Evolutionary conservation across 1,140 invertebrate species (phyloP).

Genomic region (Aphidius gifuensis): DNA sequence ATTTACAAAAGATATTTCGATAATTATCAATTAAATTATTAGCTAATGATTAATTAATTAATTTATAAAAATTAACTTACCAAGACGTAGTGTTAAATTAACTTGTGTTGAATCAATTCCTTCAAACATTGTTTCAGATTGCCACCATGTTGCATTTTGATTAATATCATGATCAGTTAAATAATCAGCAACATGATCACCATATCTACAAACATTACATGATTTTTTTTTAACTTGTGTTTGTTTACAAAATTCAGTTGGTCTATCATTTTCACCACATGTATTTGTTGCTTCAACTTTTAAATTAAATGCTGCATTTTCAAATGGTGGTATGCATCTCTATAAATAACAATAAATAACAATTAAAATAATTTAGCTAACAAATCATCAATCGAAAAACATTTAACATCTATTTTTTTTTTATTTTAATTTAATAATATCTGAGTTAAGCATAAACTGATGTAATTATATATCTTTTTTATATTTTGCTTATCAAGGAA

Average conservation of each 20-base stretch:
- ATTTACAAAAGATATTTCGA: too few species aligned
- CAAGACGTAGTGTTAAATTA: constrained; percentile 85
- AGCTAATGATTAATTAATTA: too few species aligned
- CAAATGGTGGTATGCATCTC: constrained; percentile 93
- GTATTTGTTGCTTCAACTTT: constrained; percentile 92
- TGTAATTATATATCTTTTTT: constrained; percentile 7
- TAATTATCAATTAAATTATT: too few species aligned
- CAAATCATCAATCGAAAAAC: constrained; percentile 1
- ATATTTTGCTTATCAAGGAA: constrained; percentile 16
- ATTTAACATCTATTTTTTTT: not conserved
- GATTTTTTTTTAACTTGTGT: constrained; percentile 65
- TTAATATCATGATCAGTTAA: constrained; percentile 88
- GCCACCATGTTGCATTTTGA: constrained; percentile 96
- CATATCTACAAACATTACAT: constrained; percentile 54
- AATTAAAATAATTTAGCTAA: too few species aligned
- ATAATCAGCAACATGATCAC: constrained; percentile 73
- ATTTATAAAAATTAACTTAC: constrained; percentile 36
- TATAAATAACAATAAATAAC: constrained; percentile 50
- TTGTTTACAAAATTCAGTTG: constrained; percentile 85
- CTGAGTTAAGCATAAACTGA: not conserved
- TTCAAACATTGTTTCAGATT: constrained; percentile 95
- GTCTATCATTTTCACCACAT: constrained; percentile 73
- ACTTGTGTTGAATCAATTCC: constrained; percentile 87
- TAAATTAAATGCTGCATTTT: constrained; percentile 89
- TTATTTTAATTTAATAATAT: not conserved